These are phyloP conservation scores for Bombus difficillimus DNA, from an alignment of 1,140 invertebrate genomes.

Conservation along the genomic window DNA sequence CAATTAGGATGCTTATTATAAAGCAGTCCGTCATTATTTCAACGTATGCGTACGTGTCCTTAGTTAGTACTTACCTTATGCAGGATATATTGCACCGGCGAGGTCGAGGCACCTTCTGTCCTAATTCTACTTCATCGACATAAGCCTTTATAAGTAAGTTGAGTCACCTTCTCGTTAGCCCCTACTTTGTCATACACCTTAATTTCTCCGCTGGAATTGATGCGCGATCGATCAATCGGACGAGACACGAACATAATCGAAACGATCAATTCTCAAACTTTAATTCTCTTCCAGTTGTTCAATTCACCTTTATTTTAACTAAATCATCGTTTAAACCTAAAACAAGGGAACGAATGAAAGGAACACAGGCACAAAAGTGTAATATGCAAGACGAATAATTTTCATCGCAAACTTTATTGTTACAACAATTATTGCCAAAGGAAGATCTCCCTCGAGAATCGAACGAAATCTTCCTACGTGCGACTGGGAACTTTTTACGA, in stretches of 20 bases:
- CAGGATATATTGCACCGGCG: conserved; percentile 58
- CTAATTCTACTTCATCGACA: conserved; percentile 55
- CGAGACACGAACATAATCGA: not conserved
- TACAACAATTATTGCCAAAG: conserved; percentile 46
- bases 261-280: not conserved
- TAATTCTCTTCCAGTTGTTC: not conserved
- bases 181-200: conserved; percentile 48
- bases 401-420: conserved; percentile 45
- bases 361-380: not conserved
- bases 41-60: conserved; percentile 17
- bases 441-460: conserved; percentile 11
- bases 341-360: not conserved
- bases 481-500: not conserved
- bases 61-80: conserved; percentile 61
- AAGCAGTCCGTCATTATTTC: conserved; percentile 12
- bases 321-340: not conserved
- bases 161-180: conserved; percentile 65
- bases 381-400: not conserved
- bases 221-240: not conserved
- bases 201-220: conserved; percentile 41
- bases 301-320: not conserved
- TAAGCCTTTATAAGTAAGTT: conserved; percentile 59
- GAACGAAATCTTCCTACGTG: not conserved
- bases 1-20: conserved; percentile 47
- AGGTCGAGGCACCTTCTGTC: conserved; percentile 57